A percentile compares a stretch with the other conserved stretches of the same genome.
Conservation (phyloP, 2,888 invertebrate species). For the Acanthopleura granulata region DNA sequence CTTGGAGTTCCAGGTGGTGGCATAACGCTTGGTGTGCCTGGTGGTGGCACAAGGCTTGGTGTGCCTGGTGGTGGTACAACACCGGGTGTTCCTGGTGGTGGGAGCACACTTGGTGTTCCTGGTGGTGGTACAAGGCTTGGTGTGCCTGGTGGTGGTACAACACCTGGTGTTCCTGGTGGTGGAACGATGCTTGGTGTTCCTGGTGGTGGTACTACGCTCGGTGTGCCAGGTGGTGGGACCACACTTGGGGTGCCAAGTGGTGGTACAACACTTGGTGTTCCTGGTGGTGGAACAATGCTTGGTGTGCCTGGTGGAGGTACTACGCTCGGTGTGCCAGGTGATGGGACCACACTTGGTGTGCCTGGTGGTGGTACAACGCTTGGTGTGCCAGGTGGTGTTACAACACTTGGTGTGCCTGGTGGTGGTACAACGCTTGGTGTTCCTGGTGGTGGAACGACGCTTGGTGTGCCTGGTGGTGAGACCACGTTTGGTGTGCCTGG, state of each 20-base stretch:
- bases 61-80: neutral
- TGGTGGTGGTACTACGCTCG: conserved; percentile 4
- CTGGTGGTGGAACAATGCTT: neutral
- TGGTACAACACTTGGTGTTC: conserved; percentile 4
- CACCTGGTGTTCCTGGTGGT: neutral
- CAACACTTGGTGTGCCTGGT: neutral
- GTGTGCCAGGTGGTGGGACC: neutral
- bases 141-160: conserved; percentile 1
- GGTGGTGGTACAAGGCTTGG: neutral
- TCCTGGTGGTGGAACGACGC: neutral
- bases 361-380: conserved; percentile 1
- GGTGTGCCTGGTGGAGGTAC: neutral
- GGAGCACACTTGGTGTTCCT: neutral
- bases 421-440: conserved; percentile 1
- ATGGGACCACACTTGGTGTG: neutral
- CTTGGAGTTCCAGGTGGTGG: neutral
- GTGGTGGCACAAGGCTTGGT: neutral
- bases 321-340: neutral
- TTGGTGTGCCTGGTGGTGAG: neutral
- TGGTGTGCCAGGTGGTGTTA: neutral
- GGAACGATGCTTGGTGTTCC: neutral
- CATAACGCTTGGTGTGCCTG: neutral
- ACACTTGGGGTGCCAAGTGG: neutral
- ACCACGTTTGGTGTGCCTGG: neutral
- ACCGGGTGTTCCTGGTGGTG: neutral